Conservation (phyloP, 2,888 invertebrate genomes). For the Ashinkailepas kermadecensis region DNA sequence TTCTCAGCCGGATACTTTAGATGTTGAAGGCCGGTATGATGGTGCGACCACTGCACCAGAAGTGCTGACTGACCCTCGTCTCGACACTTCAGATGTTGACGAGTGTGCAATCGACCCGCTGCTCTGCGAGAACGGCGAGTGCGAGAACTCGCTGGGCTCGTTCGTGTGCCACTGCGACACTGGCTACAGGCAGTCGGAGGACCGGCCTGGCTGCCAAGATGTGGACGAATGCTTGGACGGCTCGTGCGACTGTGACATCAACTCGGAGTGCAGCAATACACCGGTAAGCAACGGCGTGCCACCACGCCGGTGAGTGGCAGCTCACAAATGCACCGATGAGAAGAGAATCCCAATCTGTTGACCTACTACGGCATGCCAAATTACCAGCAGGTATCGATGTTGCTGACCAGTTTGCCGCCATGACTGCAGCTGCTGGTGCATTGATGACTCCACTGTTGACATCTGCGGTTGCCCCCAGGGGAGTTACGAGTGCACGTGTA, state of each 20-base stretch:
- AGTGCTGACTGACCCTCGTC: background rate
- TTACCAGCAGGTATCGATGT: too few relatives aligned
- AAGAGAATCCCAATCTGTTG: background rate
- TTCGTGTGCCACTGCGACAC: conserved; percentile 72
- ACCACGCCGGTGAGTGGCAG: too few relatives aligned
- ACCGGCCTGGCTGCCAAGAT: conserved; percentile 66
- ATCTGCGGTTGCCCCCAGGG: conserved; percentile 48
- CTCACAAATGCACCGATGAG: background rate
- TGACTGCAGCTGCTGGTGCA: too few relatives aligned
- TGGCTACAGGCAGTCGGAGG: conserved; percentile 67
- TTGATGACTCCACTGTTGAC: background rate
- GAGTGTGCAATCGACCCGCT: conserved; percentile 57
- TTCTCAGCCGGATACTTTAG: too few relatives aligned
- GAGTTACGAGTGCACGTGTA: conserved; percentile 73
- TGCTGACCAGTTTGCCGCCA: too few relatives aligned
- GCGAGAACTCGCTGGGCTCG: conserved; percentile 73
- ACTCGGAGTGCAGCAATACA: conserved; percentile 70
- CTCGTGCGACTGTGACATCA: conserved; percentile 63
- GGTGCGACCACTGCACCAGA: too few relatives aligned
- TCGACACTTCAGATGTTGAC: conserved; percentile 52
- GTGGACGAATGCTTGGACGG: conserved; percentile 75
- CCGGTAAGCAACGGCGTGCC: conserved; percentile 45
- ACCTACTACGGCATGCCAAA: too few relatives aligned
- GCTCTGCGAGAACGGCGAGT: conserved; percentile 64
- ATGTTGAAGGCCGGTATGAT: too few relatives aligned